Conservation (phyloP, 1,140 invertebrate genomes). For the Heterodera schachtii region DNA sequence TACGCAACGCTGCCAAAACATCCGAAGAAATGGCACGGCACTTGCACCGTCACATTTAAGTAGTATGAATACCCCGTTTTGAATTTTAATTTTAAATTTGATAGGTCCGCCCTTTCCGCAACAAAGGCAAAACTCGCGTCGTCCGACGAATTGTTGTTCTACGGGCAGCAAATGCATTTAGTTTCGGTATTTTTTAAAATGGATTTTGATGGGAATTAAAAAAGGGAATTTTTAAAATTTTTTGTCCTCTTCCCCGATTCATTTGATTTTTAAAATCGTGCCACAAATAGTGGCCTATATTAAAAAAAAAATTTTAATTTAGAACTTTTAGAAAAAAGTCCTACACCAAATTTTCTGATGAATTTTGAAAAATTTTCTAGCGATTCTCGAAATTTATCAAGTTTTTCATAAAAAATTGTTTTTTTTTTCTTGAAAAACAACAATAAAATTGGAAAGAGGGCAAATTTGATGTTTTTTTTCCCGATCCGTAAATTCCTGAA, state of each 20-base stretch:
- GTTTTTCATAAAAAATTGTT: too few species aligned
- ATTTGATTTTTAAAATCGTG: too few species aligned
- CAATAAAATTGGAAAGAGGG: too few species aligned
- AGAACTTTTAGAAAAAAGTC: too few species aligned
- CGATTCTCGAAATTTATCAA: too few species aligned
- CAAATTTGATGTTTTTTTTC: too few species aligned
- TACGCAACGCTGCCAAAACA: slow-evolving; percentile 61
- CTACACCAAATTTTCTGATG: background rate
- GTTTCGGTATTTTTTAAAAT: slow-evolving; percentile 6
- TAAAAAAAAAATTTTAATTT: too few species aligned
- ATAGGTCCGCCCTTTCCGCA: slow-evolving; percentile 51
- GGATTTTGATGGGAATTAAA: background rate
- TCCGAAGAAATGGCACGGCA: slow-evolving; percentile 50
- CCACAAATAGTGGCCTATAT: too few species aligned
- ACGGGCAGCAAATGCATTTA: slow-evolving; percentile 61
- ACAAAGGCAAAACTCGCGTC: slow-evolving; percentile 47
- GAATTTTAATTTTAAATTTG: background rate
- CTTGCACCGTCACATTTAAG: slow-evolving; percentile 60
- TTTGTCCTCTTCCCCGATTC: background rate
- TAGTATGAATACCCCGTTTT: slow-evolving; percentile 15
- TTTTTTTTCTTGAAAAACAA: too few species aligned
- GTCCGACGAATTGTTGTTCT: slow-evolving; percentile 62
- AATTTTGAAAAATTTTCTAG: too few species aligned
- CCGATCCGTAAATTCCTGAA: too few species aligned
- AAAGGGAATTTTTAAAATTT: background rate